Conservation (phyloP, 2,888 invertebrate genomes). For the Achlya flavicornis region DNA sequence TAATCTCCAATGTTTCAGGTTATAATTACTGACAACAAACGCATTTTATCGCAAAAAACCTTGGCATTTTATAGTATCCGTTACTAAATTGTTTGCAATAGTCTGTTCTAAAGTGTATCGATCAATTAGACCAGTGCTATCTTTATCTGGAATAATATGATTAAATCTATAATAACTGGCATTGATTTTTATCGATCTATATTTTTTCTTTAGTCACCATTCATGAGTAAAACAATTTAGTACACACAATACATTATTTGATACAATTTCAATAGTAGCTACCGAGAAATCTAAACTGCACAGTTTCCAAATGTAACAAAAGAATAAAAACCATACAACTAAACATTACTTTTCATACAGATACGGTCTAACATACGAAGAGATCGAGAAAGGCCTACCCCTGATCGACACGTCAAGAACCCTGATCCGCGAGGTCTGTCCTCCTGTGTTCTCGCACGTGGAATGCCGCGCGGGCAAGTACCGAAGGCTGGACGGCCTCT, state of each 20-base stretch:
- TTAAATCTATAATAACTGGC: not conserved
- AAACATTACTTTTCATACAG: slow-evolving; percentile 67
- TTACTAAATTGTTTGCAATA: slow-evolving; percentile 48
- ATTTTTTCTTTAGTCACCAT: not conserved
- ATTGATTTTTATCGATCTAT: not conserved
- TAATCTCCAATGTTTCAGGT: slow-evolving; percentile 23
- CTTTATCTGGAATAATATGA: not conserved
- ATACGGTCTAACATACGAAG: slow-evolving; percentile 92
- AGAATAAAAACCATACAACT: too few relatives aligned
- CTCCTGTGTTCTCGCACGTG: slow-evolving; percentile 93
- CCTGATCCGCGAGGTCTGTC: slow-evolving; percentile 92
- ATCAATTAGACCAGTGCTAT: slow-evolving; percentile 38
- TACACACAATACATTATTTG: too few relatives aligned
- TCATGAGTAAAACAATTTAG: too few relatives aligned
- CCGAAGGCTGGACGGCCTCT: slow-evolving; percentile 93
- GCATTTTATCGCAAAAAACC: slow-evolving; percentile 51
- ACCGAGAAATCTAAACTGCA: too few relatives aligned
- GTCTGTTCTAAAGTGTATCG: slow-evolving; percentile 52
- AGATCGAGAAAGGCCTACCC: slow-evolving; percentile 94
- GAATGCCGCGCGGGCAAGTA: slow-evolving; percentile 95
- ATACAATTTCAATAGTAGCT: too few relatives aligned
- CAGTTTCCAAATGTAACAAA: too few relatives aligned
- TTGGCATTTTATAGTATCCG: slow-evolving; percentile 64
- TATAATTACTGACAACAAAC: slow-evolving; percentile 21
- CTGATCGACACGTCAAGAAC: slow-evolving; percentile 95